Evolutionary conservation across 35 echinoderm and acorn worm species (phyloP).

Genomic region (Lytechinus variegatus): DNA sequence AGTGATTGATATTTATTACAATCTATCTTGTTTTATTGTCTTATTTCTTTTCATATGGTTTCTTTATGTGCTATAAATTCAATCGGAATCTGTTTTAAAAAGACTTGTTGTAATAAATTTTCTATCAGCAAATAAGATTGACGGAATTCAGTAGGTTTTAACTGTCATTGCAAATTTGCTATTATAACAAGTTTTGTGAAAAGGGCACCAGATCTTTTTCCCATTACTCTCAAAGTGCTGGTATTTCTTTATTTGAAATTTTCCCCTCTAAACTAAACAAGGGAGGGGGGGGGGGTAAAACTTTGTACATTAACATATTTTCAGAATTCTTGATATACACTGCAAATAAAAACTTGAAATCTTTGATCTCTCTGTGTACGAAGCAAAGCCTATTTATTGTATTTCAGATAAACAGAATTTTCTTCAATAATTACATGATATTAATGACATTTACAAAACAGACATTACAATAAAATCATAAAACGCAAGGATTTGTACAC

Average conservation of each 20-base stretch:
- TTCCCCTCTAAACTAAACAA: too few relatives aligned
- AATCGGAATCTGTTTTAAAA: too few relatives aligned
- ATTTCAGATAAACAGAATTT: constrained; percentile 14
- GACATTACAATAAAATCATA: constrained; percentile 15
- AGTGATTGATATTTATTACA: constrained; percentile 20
- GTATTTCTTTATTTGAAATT: too few relatives aligned
- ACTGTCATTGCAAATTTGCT: neutral
- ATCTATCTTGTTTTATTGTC: neutral
- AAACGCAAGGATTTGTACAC: constrained; percentile 11
- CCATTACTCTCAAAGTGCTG: neutral
- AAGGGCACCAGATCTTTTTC: neutral
- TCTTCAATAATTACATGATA: constrained; percentile 13
- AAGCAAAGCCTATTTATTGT: constrained; percentile 19
- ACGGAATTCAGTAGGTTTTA: neutral
- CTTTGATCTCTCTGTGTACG: neutral
- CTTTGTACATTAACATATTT: too few relatives aligned
- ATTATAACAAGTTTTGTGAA: too few relatives aligned
- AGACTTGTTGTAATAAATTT: neutral
- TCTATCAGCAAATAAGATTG: neutral
- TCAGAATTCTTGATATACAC: too few relatives aligned
- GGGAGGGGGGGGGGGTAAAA: too few relatives aligned
- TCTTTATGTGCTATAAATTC: neutral
- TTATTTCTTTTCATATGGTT: neutral
- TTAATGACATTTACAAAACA: constrained; percentile 14
- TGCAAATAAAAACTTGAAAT: neutral